Evolutionary conservation across 2,888 invertebrate genomes (phyloP).

Genomic region (Biston betularia): DNA sequence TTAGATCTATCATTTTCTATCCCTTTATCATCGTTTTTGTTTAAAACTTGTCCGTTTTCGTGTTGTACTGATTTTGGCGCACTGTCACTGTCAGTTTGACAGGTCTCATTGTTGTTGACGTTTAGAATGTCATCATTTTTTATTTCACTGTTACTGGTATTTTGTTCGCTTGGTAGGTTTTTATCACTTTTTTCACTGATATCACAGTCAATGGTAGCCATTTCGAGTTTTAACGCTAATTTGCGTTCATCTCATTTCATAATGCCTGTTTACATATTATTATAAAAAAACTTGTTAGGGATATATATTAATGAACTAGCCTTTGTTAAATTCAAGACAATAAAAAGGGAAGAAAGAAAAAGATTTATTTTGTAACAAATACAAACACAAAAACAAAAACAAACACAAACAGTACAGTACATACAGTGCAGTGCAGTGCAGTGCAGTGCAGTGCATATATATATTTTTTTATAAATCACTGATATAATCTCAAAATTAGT

Average conservation of each 20-base stretch:
- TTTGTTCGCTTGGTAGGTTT: constrained; percentile 12
- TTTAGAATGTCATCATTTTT: constrained; percentile 40
- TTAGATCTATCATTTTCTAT: constrained; percentile 28
- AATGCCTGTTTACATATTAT: no score
- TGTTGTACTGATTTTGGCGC: constrained; percentile 4
- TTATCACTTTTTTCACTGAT: constrained; percentile 34
- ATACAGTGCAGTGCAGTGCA: no score
- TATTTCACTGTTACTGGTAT: constrained; percentile 17
- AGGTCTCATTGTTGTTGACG: constrained; percentile 31
- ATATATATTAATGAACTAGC: no score
- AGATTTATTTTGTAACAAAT: no score
- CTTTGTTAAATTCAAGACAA: no score
- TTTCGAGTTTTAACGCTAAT: constrained; percentile 22
- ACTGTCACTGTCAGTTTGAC: constrained; percentile 33
- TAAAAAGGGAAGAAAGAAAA: no score
- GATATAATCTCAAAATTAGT: neutral
- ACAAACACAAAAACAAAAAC: no score
- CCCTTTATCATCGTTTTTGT: neutral
- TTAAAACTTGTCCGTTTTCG: constrained; percentile 11
- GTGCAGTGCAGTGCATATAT: no score
- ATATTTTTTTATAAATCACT: neutral
- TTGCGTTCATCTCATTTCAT: neutral
- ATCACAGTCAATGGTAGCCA: constrained; percentile 44
- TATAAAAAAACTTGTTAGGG: no score
- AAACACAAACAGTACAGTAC: no score